Conservation (phyloP, 1,140 invertebrate genomes). For the Notospermus geniculatus region DNA sequence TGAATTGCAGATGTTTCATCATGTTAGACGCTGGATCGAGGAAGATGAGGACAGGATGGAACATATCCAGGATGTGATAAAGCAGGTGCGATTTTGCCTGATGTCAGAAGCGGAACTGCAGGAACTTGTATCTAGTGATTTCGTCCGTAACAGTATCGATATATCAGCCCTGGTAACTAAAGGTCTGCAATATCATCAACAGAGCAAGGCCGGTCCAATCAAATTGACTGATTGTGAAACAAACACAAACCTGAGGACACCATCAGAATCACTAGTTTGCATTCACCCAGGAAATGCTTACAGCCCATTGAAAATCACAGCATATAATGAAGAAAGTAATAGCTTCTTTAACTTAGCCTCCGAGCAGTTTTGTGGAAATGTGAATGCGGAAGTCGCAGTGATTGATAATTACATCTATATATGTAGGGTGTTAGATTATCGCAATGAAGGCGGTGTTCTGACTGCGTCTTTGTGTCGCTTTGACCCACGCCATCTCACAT, state of each 20-base stretch:
- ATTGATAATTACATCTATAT: constrained; percentile 51
- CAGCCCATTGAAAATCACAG: constrained; percentile 50
- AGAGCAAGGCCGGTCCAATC: constrained; percentile 40
- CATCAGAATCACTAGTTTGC: constrained; percentile 38
- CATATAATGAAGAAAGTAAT: constrained; percentile 40
- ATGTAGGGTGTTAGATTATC: constrained; percentile 50
- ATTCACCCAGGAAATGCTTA: constrained; percentile 47
- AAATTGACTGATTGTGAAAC: constrained; percentile 39
- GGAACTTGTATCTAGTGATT: constrained; percentile 36
- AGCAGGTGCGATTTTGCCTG: constrained; percentile 43
- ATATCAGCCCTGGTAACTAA: constrained; percentile 33
- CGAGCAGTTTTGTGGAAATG: constrained; percentile 49
- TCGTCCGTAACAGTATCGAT: constrained; percentile 38
- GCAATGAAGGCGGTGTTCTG: constrained; percentile 43
- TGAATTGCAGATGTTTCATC: constrained; percentile 62
- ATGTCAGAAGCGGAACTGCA: constrained; percentile 45
- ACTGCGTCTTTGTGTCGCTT: constrained; percentile 51
- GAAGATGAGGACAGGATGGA: constrained; percentile 26
- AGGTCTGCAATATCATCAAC: constrained; percentile 46
- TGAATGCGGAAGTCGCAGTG: constrained; percentile 42
- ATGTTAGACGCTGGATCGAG: constrained; percentile 45
- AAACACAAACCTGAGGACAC: constrained; percentile 23
- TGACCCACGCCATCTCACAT: constrained; percentile 49
- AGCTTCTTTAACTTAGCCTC: constrained; percentile 46
- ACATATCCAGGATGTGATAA: constrained; percentile 16